Conservation (phyloP, 92 coral and sea anemone species). For the Bergia puertoricense region DNA sequence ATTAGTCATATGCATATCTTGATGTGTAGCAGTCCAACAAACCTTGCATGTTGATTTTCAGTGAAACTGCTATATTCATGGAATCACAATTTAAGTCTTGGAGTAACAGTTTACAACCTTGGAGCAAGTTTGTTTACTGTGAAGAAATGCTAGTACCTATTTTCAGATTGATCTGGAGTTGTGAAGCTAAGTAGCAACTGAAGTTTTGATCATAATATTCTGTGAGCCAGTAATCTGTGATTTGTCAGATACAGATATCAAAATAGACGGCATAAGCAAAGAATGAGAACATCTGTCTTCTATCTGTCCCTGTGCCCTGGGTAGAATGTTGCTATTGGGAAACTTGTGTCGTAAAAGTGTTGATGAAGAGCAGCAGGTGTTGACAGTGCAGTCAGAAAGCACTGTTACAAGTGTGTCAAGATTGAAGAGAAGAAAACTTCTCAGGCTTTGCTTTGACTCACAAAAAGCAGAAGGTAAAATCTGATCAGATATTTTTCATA, state of each 20-base stretch:
- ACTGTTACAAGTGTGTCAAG: slow-evolving; percentile 24
- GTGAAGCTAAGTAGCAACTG: neutral
- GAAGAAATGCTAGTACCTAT: neutral
- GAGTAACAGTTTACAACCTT: neutral
- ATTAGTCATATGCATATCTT: neutral
- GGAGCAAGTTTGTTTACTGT: slow-evolving; percentile 11
- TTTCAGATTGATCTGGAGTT: slow-evolving; percentile 6
- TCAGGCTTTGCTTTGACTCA: slow-evolving; percentile 41
- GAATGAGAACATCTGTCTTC: neutral
- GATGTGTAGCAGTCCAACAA: neutral
- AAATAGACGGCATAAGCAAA: neutral
- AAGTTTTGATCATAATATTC: neutral
- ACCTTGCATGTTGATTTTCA: neutral
- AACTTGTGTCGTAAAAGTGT: slow-evolving; percentile 22
- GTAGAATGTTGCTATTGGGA: slow-evolving; percentile 26
- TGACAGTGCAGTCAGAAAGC: slow-evolving; percentile 33
- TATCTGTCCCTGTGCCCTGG: neutral
- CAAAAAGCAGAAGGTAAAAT: slow-evolving; percentile 27
- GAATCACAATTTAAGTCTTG: neutral
- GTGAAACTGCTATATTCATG: neutral
- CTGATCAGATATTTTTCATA: neutral
- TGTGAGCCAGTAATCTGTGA: neutral
- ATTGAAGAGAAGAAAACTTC: slow-evolving; percentile 21
- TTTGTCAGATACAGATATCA: neutral
- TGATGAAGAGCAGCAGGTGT: slow-evolving; percentile 28